Evolutionary conservation across 2,113 vertebrate genomes (phyloP), one percentile per base, ranked within the genome.

Genomic region (Glaucomys volans): DNA sequence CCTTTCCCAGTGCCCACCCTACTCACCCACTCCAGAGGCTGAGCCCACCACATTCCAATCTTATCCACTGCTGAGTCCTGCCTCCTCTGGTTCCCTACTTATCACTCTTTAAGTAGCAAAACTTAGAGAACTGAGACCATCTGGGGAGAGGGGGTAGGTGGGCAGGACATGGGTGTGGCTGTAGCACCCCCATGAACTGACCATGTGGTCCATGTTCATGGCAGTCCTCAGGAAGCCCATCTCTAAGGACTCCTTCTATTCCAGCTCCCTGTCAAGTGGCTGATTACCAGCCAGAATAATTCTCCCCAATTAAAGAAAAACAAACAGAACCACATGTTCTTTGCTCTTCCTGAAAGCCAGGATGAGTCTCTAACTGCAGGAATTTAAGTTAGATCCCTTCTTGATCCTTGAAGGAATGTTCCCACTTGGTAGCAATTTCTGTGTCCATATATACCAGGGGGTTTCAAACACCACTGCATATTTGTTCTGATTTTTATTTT

Each of bases 261-360:
- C 64, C 35, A 86, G 82, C 8, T 76, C 30, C 57, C 12, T 40
- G 59, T 11, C 40, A 11, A 74, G 86, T 40, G 37, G 8, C 6
- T 50, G 54, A 35, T 59, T 75, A 80, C 30, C 47, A 50, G 71
- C 26, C 54, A 67, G 75, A 92, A 72, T 84, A 75, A 95, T 57
- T 85, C 81, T 92, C 76, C 74, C 42, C 35, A 50, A n/a, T 50
- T 59, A 76, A 35, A 95, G 62, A 59, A 91, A 93, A 71, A 44
- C 17, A 93, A 90, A 64, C 32, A 96, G 47, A 47, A 57, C 4
- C 47, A 57, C 3, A 0, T 50, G 35, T 75, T 85, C 50, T 89
- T 44, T 40, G 37, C n/a, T 67, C 32, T 52, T 64, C 35, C n/a
- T 28, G 52, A 62, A 95, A 67, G 37, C 93, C 12, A 26, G 85